These are phyloP conservation scores for Drusus annulatus DNA, from an alignment of 1,140 invertebrate species.

Conservation along the genomic window DNA sequence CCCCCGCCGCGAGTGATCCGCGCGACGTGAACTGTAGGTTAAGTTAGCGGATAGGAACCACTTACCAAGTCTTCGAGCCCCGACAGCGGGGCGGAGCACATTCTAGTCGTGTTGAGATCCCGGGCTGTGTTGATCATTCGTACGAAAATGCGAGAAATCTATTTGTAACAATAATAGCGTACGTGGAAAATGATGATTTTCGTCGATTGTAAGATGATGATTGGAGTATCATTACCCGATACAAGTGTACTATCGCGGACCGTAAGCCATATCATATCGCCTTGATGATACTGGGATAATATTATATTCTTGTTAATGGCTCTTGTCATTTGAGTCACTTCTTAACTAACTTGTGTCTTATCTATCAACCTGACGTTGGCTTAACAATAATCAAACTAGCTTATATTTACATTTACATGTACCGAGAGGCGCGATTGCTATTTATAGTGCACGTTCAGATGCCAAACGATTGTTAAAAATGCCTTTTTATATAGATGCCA, in stretches of 20 bases:
- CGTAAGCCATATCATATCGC: slow-evolving; percentile 35
- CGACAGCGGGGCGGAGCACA: slow-evolving; percentile 3
- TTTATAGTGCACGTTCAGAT: slow-evolving; percentile 16
- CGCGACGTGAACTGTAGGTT: neutral
- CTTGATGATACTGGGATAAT: slow-evolving; percentile 12
- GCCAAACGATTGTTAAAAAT: slow-evolving; percentile 25
- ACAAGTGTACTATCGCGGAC: neutral
- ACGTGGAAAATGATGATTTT: neutral
- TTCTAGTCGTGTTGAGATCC: slow-evolving; percentile 57
- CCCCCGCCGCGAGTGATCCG: neutral
- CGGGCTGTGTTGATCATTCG: slow-evolving; percentile 55
- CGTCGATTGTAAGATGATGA: neutral
- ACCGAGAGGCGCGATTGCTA: neutral
- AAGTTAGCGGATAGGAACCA: neutral
- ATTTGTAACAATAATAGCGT: neutral
- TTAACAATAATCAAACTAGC: neutral
- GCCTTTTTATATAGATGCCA: slow-evolving; percentile 20
- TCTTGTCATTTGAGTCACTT: slow-evolving; percentile 15
- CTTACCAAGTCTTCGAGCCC: slow-evolving; percentile 34
- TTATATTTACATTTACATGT: neutral
- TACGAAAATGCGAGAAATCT: slow-evolving; percentile 1
- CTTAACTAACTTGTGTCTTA: slow-evolving; percentile 16
- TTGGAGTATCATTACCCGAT: neutral
- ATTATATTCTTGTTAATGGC: neutral
- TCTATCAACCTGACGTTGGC: neutral